These are phyloP conservation scores for Hemicrepidius hirtus DNA, from an alignment of 2,888 invertebrate genomes.

Conservation along the genomic window DNA sequence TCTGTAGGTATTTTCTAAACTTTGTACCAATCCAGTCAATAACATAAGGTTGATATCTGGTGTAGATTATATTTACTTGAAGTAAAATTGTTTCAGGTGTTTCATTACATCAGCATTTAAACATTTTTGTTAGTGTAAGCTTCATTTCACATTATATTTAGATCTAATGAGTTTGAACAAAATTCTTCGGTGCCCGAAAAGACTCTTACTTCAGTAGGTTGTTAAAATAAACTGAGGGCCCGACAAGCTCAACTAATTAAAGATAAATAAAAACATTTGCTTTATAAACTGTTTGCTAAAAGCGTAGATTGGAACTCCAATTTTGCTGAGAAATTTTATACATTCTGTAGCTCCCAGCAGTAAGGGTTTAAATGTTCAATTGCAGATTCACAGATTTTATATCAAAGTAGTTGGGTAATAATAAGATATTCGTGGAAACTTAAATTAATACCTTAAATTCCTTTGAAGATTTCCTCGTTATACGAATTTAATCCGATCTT, in stretches of 20 bases:
- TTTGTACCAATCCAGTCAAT: too few species aligned
- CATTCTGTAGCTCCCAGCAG: not conserved
- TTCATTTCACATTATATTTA: too few species aligned
- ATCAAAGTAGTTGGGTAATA: not conserved
- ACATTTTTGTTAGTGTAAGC: too few species aligned
- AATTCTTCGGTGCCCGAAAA: too few species aligned
- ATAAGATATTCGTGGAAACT: not conserved
- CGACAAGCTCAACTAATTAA: conserved; percentile 2
- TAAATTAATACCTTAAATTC: conserved; percentile 1
- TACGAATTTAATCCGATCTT: not conserved
- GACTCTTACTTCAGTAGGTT: not conserved
- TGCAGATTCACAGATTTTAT: not conserved
- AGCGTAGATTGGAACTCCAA: not conserved
- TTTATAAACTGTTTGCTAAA: not conserved
- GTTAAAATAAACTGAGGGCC: not conserved
- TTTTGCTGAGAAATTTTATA: not conserved
- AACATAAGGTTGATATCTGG: too few species aligned
- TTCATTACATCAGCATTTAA: too few species aligned
- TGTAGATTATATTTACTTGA: too few species aligned
- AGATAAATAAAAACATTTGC: conserved; percentile 1
- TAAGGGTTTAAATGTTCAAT: not conserved
- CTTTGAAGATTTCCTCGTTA: not conserved
- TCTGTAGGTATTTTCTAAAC: too few species aligned
- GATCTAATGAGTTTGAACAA: too few species aligned
- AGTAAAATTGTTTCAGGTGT: too few species aligned